Evolutionary conservation across 2,888 invertebrate species (phyloP).

Genomic region (Cartodere bifasciata): DNA sequence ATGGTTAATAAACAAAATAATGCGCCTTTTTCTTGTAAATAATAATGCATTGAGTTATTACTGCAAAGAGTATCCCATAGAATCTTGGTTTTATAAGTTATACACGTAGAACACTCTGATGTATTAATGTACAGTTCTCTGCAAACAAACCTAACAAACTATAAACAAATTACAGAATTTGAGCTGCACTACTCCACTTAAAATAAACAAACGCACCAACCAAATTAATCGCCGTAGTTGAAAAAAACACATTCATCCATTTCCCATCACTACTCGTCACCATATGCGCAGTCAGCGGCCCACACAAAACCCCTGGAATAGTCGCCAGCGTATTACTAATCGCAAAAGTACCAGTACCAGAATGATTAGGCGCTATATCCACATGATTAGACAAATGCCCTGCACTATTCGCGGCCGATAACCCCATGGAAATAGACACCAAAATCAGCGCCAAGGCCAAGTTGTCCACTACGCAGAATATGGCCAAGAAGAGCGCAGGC

Average conservation of each 20-base stretch:
- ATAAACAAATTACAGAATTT: slow-evolving; percentile 48
- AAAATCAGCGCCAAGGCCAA: slow-evolving; percentile 55
- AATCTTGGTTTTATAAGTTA: no score
- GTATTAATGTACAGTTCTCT: no score
- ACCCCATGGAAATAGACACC: slow-evolving; percentile 60
- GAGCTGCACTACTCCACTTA: slow-evolving; percentile 57
- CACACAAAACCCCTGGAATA: slow-evolving; percentile 61
- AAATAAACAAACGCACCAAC: slow-evolving; percentile 60
- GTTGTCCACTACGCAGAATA: slow-evolving; percentile 58
- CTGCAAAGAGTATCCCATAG: no score
- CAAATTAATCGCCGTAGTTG: slow-evolving; percentile 59
- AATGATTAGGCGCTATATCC: slow-evolving; percentile 64
- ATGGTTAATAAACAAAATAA: no score
- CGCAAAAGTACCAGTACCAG: slow-evolving; percentile 64
- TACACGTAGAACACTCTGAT: no score
- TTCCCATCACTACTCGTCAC: slow-evolving; percentile 56
- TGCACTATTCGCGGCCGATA: slow-evolving; percentile 62
- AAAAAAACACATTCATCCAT: slow-evolving; percentile 62
- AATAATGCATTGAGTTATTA: no score
- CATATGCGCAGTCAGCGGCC: slow-evolving; percentile 61
- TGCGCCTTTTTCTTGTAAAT: no score
- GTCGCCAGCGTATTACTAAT: slow-evolving; percentile 65
- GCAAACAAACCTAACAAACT: no score
- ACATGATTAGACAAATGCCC: slow-evolving; percentile 68
- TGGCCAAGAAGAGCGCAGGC: slow-evolving; percentile 55